Percentiles rank a stretch among this genome's conserved stretches.
Conservation (phyloP, 53 echinoderm and acorn worm genomes). For the Echinarachnius parma region DNA sequence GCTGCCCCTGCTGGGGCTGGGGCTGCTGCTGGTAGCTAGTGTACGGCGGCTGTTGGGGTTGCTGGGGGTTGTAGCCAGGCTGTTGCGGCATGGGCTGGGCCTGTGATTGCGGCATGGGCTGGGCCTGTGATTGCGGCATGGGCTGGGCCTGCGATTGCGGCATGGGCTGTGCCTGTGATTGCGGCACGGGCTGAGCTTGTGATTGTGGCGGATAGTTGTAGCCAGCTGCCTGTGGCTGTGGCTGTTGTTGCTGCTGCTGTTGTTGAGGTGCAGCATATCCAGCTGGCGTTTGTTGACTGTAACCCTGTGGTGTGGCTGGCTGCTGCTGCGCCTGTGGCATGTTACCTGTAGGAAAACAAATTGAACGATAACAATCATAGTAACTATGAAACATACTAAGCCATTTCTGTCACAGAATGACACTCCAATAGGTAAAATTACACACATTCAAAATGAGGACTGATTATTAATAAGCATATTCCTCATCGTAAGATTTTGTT, state of each 20-base stretch:
- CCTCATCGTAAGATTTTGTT: no score
- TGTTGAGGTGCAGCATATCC: constrained; percentile 11
- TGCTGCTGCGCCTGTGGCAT: constrained; percentile 36
- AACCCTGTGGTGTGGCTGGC: constrained; percentile 21
- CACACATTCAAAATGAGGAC: no score
- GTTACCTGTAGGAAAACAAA: constrained; percentile 27
- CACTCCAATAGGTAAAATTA: no score
- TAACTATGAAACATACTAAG: no score
- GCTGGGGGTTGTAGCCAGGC: constrained; percentile 42
- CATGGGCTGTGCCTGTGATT: constrained; percentile 20
- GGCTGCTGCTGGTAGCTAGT: constrained; percentile 43
- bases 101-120: no score
- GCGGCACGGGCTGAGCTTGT: constrained; percentile 25
- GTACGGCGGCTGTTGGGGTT: constrained; percentile 9
- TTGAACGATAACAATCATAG: no score
- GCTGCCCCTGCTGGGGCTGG: constrained; percentile 44
- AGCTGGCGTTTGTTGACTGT: constrained; percentile 10
- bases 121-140: background rate
- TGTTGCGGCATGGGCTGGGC: constrained; percentile 29
- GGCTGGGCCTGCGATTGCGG: background rate
- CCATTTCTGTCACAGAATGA: no score
- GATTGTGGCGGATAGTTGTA: constrained; percentile 22
- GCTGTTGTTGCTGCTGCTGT: constrained; percentile 35
- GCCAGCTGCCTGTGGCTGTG: constrained; percentile 2
- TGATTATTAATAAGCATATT: no score